A percentile compares a stretch with the other conserved stretches of the same genome.
Conservation (phyloP, 2,797 vertebrate species). For the Chromobotia macracanthus region DNA sequence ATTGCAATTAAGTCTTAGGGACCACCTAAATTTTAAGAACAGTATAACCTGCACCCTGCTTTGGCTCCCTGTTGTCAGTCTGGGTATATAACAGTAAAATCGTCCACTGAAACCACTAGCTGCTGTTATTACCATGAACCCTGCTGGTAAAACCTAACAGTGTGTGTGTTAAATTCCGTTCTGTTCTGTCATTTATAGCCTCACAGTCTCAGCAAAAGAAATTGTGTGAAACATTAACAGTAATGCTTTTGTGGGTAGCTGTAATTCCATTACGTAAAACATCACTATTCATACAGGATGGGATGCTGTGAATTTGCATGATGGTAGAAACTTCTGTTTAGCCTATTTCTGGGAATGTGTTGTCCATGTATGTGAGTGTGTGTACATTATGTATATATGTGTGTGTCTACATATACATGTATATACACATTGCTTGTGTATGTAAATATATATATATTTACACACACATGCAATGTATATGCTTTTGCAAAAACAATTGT, state of each 20-base stretch:
- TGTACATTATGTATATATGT: neutral
- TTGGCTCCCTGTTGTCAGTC: constrained; percentile 46
- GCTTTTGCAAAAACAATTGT: constrained; percentile 29
- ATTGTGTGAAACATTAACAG: constrained; percentile 38
- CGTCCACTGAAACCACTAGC: constrained; percentile 70
- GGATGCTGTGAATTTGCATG: constrained; percentile 1
- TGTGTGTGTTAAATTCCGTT: constrained; percentile 43
- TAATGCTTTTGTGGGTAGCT: constrained; percentile 14
- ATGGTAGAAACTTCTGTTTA: neutral
- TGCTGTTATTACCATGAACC: constrained; percentile 57
- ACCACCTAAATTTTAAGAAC: neutral
- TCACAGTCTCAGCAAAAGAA: constrained; percentile 27
- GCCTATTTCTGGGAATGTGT: neutral
- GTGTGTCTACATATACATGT: neutral
- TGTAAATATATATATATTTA: neutral
- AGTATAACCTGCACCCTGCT: constrained; percentile 29
- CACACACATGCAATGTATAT: neutral
- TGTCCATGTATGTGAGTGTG: constrained; percentile 1
- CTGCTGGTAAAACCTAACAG: constrained; percentile 67
- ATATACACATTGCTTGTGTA: neutral
- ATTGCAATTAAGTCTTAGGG: neutral
- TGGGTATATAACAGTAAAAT: constrained; percentile 62
- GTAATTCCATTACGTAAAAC: constrained; percentile 44
- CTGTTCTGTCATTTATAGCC: constrained; percentile 37
- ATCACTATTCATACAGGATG: constrained; percentile 5